phyloP scores from a whole-genome alignment of 2,113 vertebrate genomes.

The Egretta garzetta region DNA sequence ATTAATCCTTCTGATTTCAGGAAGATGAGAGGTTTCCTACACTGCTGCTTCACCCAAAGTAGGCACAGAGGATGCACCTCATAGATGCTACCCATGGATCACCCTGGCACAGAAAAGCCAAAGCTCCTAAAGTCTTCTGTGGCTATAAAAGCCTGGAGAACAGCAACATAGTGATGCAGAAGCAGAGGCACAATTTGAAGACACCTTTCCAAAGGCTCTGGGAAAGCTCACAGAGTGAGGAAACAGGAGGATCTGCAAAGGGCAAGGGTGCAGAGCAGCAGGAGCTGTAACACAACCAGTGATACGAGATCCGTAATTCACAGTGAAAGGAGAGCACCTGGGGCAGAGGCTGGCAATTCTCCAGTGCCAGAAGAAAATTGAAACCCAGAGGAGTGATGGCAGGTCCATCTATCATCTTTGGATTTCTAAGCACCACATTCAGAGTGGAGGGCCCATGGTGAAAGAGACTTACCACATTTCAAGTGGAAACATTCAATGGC shows the following conservation, averaged over 20 bases:
- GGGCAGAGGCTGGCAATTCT: background rate
- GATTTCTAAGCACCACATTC: background rate
- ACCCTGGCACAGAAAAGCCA: background rate
- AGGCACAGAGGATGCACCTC: background rate
- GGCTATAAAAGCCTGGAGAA: background rate
- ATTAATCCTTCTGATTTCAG: background rate
- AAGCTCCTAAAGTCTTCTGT: background rate
- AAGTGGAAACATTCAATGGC: background rate
- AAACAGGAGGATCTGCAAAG: background rate
- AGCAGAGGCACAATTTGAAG: background rate
- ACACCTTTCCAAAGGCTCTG: background rate
- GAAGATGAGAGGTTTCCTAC: fast-evolving
- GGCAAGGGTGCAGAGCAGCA: background rate
- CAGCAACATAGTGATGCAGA: background rate
- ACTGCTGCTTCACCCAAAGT: background rate
- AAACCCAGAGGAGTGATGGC: background rate
- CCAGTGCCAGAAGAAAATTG: background rate
- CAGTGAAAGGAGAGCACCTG: background rate
- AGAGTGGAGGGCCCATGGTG: background rate
- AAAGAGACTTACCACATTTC: background rate
- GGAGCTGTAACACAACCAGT: background rate
- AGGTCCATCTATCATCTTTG: background rate
- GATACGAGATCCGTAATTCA: background rate
- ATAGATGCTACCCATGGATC: background rate
- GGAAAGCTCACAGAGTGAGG: background rate